These are phyloP conservation scores for Rhagoletis zephyria DNA, from an alignment of 1,140 invertebrate genomes.

Conservation along the genomic window DNA sequence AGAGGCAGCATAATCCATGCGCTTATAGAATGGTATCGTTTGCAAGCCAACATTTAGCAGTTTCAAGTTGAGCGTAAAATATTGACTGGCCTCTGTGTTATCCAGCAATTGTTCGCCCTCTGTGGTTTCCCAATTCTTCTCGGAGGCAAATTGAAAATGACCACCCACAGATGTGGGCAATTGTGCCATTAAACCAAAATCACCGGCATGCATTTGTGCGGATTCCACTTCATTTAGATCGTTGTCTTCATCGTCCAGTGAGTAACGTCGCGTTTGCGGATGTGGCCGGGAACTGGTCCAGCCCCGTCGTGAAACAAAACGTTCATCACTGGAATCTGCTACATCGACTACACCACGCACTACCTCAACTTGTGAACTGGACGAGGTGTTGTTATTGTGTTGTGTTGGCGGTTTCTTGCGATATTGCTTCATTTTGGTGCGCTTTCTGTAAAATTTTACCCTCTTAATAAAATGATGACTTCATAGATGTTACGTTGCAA, in stretches of 20 bases:
- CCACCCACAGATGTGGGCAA: slow-evolving; percentile 65
- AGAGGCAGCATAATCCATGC: slow-evolving; percentile 66
- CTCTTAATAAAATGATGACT: not conserved
- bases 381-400: slow-evolving; percentile 62
- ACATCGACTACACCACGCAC: slow-evolving; percentile 68
- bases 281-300: slow-evolving; percentile 58
- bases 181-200: slow-evolving; percentile 66
- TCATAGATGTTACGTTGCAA: not conserved
- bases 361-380: slow-evolving; percentile 61
- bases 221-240: slow-evolving; percentile 63
- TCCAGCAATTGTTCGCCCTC: slow-evolving; percentile 62
- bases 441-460: slow-evolving; percentile 60
- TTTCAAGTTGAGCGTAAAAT: slow-evolving; percentile 67
- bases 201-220: slow-evolving; percentile 66
- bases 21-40: slow-evolving; percentile 71
- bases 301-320: slow-evolving; percentile 61
- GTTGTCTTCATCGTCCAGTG: slow-evolving; percentile 62
- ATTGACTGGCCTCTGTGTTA: slow-evolving; percentile 62
- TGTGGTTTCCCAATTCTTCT: slow-evolving; percentile 67
- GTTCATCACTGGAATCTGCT: slow-evolving; percentile 69
- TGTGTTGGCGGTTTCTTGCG: slow-evolving; percentile 54
- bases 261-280: slow-evolving; percentile 31
- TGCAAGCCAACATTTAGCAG: slow-evolving; percentile 65
- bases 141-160: slow-evolving; percentile 67
- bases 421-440: slow-evolving; percentile 68